Conservation (phyloP, 1,140 invertebrate genomes). For the Mya arenaria region DNA sequence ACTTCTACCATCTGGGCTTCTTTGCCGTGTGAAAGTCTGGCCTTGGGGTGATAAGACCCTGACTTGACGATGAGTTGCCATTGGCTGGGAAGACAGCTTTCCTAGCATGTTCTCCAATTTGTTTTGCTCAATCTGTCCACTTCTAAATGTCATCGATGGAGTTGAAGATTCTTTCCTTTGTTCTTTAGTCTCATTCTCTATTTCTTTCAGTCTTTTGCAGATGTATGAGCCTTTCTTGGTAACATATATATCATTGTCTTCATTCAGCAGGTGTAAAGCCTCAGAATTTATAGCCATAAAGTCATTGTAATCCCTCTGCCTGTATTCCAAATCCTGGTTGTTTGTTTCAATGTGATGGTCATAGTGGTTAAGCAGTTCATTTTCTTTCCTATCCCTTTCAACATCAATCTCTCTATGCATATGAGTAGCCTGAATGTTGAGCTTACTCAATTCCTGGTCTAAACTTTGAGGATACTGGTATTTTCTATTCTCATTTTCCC, state of each 20-base stretch:
- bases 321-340: neutral
- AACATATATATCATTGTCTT: slow-evolving; percentile 20
- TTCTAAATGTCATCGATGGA: neutral
- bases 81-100: neutral
- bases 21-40: too few species aligned
- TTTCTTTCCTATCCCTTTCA: slow-evolving; percentile 3
- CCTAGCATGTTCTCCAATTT: slow-evolving; percentile 11
- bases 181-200: neutral
- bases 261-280: slow-evolving; percentile 3
- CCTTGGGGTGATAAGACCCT: too few species aligned
- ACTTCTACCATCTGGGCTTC: too few species aligned
- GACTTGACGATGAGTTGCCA: neutral
- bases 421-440: neutral
- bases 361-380: slow-evolving; percentile 15
- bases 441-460: slow-evolving; percentile 11
- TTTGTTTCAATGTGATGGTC: neutral
- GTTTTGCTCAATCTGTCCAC: neutral
- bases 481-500: neutral
- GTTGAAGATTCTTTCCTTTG: neutral
- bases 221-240: neutral
- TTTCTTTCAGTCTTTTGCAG: slow-evolving; percentile 10
- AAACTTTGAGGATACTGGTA: neutral
- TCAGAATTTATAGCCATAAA: neutral
- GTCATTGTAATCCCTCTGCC: neutral
- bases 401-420: slow-evolving; percentile 24